Evolutionary conservation across 1,140 invertebrate species (phyloP), one percentile per base, ranked within the genome.

Genomic region (Olivierus martensii): DNA sequence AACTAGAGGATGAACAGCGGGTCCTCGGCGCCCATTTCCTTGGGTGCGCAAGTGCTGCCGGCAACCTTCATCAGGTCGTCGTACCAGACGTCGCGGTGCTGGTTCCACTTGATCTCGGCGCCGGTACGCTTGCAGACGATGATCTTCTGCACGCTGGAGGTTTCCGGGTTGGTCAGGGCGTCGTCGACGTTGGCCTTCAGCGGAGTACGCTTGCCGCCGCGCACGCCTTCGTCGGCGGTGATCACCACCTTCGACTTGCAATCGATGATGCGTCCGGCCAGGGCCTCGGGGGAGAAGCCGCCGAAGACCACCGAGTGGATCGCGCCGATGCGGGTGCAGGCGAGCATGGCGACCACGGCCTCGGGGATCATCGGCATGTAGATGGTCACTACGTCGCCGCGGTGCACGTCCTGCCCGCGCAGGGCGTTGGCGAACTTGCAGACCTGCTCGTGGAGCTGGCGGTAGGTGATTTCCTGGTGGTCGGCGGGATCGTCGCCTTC

Each of bases 311-410:
- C 82, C 21, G 89, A 93, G 71, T 98, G 94, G 45, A 96, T 76
- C n/a, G 88, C 90, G 2, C 94, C 94, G 59, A 98, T 92, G 52
- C 77, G 78, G 5, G 88, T 82, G 67, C 93, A 97, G 0, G 92
- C 92, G 45, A 99, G 71, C 85, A 98, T 90, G 7, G 87, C 82
- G 14, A 96, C 79, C 0, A 90, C 80, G 12, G 91, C 73, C 72
- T 98, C 92, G 49, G 91, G 67, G 38, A 97, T 84, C 90, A 98
- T 97, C 7, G 94, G 94, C 88, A 99, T 94, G 66, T 98, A 99
- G 57, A 98, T 82, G 11, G 89, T 84, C 3, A 98, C 90, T 10
- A 88, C 73, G 65, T 97, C 92, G 0, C 93, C 93, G 69, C 91
- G 92, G 50, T 70, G 65, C 3, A 77, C 59, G 36, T 72, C 70